Percentiles rank a stretch among this genome's conserved stretches.
phyloP scores from a whole-genome alignment of 2,113 vertebrate genomes.

The Rhombomys opimus region DNA sequence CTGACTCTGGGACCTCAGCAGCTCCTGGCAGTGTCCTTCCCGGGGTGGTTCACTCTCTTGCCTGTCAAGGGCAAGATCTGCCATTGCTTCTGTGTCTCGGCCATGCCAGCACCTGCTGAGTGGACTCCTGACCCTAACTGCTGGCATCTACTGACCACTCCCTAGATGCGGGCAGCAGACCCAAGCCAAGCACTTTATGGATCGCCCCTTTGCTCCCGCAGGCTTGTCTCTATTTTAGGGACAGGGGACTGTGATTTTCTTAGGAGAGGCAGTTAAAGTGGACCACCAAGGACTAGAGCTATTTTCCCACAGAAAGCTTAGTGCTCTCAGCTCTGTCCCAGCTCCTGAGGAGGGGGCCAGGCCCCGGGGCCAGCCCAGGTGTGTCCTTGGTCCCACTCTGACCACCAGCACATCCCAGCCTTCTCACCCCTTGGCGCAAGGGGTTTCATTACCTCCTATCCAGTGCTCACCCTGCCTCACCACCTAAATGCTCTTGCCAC shows the following conservation, averaged over 20 bases:
- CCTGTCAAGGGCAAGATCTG: background rate
- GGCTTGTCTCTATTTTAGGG: background rate
- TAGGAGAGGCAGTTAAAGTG: background rate
- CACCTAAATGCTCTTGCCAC: background rate
- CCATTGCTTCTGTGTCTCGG: background rate
- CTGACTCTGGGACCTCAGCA: background rate
- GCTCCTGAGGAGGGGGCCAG: background rate
- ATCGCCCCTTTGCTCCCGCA: accelerated
- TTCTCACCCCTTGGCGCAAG: background rate
- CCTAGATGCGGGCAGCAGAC: background rate
- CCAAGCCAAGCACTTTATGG: background rate
- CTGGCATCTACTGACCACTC: background rate
- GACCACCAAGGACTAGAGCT: background rate
- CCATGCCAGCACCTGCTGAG: background rate
- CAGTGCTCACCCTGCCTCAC: background rate
- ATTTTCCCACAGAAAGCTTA: background rate
- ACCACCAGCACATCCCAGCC: background rate
- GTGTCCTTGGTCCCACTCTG: background rate
- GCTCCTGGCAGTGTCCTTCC: background rate
- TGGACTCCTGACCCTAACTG: background rate
- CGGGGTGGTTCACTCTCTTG: background rate
- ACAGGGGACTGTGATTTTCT: background rate
- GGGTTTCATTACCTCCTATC: background rate
- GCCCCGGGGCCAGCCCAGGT: background rate
- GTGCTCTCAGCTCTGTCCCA: background rate